Evolutionary conservation across 2,888 invertebrate genomes (phyloP).

Genomic region (Microchrysa polita): DNA sequence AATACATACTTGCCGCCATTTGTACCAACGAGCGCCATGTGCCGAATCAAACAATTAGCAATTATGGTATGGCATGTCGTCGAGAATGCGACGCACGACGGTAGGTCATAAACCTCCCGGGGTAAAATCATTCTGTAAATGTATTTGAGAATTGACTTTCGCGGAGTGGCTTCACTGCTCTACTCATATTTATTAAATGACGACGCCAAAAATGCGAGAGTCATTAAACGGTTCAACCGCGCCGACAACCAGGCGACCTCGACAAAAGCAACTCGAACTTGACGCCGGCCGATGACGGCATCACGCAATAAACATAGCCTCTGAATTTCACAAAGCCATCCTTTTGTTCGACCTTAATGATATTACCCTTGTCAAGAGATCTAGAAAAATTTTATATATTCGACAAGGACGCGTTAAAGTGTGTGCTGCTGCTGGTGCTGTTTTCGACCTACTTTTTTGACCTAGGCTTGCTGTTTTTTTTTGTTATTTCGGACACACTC

Average conservation of each 20-base stretch:
- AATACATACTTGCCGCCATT: neutral
- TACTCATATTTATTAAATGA: slow-evolving; percentile 16
- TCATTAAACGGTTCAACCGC: neutral
- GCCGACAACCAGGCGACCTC: neutral
- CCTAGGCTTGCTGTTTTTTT: slow-evolving; percentile 22
- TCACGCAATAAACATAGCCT: slow-evolving; percentile 29
- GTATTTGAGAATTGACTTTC: neutral
- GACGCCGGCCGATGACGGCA: slow-evolving; percentile 19
- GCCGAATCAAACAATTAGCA: slow-evolving; percentile 2
- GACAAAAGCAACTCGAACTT: slow-evolving; percentile 28
- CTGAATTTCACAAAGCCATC: neutral
- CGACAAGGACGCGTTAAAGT: slow-evolving; percentile 31
- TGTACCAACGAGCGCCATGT: neutral
- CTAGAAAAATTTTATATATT: too few relatives aligned
- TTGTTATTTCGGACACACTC: too few relatives aligned
- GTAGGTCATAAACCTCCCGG: too few relatives aligned
- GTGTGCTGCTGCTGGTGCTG: too few relatives aligned
- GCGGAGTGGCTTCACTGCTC: too few relatives aligned
- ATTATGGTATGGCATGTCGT: slow-evolving; percentile 2
- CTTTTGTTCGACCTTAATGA: neutral
- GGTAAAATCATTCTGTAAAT: too few relatives aligned
- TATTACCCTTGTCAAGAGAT: neutral
- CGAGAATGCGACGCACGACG: neutral
- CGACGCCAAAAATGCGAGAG: slow-evolving; percentile 3
- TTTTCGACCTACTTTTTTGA: slow-evolving; percentile 36